Base-by-base conservation (phyloP, 2,888 invertebrate genomes). In the Chalcis sispes region DNA sequence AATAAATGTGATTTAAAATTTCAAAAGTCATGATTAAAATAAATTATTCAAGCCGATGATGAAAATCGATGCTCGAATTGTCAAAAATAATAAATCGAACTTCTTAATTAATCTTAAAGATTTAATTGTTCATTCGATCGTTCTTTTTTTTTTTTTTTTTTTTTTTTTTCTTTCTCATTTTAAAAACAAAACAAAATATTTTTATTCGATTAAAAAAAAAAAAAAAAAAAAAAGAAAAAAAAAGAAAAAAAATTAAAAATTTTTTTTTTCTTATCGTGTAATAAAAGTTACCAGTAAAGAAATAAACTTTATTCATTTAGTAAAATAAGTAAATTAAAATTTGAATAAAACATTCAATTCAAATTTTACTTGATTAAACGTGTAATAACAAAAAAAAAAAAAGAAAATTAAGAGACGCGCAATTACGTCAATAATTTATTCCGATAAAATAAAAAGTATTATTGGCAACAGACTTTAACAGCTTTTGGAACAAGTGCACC, bases 401-500 rank as follows among this genome's bases (percentile, higher is more conserved):
- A 48, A 18, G 18, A 4, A 48, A 48, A 5, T 48, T 48, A 3
- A 18, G 2, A 18, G 48, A 2, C 5, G 13, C 7, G 15, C 15
- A 42, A 42, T 15, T 27, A 42, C 29, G n/a, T 36, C 8, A 23
- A 62, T n/a, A n/a, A n/a, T n/a, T n/a, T n/a, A n/a, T n/a, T n/a
- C n/a, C 10, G 5, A 27, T 36, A 27, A 66, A 66, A 48, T 18
- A 59, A 65, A 62, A 52, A 50, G 23, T 54, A 27, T 46, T 13
- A 58, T 42, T 40, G 50, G 36, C 71, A 56, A 52, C 66, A 18
- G 59, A 54, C 36, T 61, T 71, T 13, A 65, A 72, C 61, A 59
- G 59, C 50, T 76, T 77, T 77, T 72, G 64, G 72, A 73, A 40
- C 72, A 25, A 76, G 69, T 54, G 62, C 50, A 59, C 23, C 40